Evolutionary conservation across 1,140 invertebrate species (phyloP), one percentile per base, ranked within the genome.

Genomic region (Protaetia brevitarsis): DNA sequence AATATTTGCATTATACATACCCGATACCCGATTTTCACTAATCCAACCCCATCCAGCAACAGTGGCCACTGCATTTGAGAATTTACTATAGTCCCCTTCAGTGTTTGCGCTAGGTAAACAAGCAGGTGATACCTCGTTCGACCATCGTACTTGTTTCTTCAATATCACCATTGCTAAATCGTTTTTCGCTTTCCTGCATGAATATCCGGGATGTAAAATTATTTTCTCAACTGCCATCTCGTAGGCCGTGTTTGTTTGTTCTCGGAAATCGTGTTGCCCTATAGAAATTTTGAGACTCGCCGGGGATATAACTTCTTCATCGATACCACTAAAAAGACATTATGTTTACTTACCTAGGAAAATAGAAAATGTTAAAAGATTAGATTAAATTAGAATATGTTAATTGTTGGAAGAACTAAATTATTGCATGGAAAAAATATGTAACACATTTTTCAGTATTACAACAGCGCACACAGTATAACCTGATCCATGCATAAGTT

Each of bases 1-100:
- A n/a, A n/a, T n/a, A n/a, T n/a, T n/a, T n/a, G n/a, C n/a, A n/a
- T n/a, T n/a, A n/a, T n/a, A n/a, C n/a, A n/a, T 51, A 51, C 41
- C 41, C 26, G 41, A 23, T 8, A 16, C 41, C 26, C 57, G 83
- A 71, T 88, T 82, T 78, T 94, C 90, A 65, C 89, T 82, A 2
- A 90, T 87, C 86, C 90, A 92, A 0, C 92, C 92, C 91, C 92
- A 94, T 19, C 92, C 92, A 34, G 90, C 89, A 0, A 89, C 89
- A 0, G 85, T 85, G 0, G 88, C 91, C 3, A 80, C 71, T 26
- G 80, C 76, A 16, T 85, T 86, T 66, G 81, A 80, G 70, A 84
- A 85, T 64, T 80, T 72, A 23, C 72, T 81, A 57, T 82, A 82
- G 10, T 70, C 77, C 66, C 73, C 78, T 68, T 77, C 81, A 51